Conservation (phyloP, 1,140 invertebrate species). For the Charaxes varanes region DNA sequence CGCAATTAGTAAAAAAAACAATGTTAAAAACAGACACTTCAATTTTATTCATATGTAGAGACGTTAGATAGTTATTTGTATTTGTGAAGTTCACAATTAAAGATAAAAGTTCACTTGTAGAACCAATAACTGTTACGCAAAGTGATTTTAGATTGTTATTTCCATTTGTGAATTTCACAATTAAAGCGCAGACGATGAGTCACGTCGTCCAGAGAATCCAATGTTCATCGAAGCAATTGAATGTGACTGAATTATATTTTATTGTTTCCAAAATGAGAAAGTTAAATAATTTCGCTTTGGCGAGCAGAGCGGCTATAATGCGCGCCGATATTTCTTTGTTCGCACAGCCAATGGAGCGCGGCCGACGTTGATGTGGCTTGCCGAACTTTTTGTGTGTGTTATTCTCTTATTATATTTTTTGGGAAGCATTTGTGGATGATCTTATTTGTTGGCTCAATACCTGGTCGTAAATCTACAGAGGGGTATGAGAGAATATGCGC, state of each 20-base stretch:
- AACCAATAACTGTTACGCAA: no score
- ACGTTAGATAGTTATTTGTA: no score
- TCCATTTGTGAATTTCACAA: no score
- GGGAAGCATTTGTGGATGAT: slow-evolving; percentile 59
- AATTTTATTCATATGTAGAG: no score
- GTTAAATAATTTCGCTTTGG: slow-evolving; percentile 32
- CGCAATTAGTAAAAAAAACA: no score
- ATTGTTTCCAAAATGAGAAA: slow-evolving; percentile 16
- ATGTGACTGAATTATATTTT: slow-evolving; percentile 2
- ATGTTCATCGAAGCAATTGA: no score
- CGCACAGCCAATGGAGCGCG: slow-evolving; percentile 58
- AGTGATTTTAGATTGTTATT: no score
- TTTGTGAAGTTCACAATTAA: no score
- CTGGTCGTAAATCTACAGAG: slow-evolving; percentile 59
- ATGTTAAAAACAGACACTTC: no score
- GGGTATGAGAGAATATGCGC: slow-evolving; percentile 52
- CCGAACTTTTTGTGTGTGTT: slow-evolving; percentile 62
- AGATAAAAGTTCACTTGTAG: no score
- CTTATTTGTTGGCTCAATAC: slow-evolving; percentile 68
- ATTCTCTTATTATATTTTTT: slow-evolving; percentile 70
- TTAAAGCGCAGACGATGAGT: no score
- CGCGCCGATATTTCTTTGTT: slow-evolving; percentile 67
- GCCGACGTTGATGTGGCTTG: slow-evolving; percentile 57
- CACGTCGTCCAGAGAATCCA: no score
- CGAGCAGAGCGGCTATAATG: slow-evolving; percentile 48